Evolutionary conservation across 2,888 invertebrate species (phyloP), one percentile per base, ranked within the genome.

Genomic region (Polyommatus icarus): DNA sequence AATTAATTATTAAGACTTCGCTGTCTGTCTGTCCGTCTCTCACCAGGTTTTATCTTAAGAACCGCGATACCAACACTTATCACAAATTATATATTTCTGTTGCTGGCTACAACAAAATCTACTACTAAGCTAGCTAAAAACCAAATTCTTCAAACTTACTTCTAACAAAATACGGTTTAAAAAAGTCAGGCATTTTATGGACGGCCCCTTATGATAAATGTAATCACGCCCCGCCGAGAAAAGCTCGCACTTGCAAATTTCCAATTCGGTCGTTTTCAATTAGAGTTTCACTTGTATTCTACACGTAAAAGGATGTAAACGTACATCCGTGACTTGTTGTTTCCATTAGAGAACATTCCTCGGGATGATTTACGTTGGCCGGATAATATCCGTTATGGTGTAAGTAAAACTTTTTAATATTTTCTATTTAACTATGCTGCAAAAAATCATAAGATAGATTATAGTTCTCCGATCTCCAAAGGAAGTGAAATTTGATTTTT

Each of bases 241-340:
- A 80, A 80, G 77, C 80, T 82, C 82, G 80, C 82, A 83, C 83
- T 82, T 83, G 82, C 79, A 82, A 83, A 84, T 83, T 83, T 83
- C 83, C 82, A 81, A 82, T 82, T 82, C 79, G 78, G 78, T 78
- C 77, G 80, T 81, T 83, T 82, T 82, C 82, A 83, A 83, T 83
- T 83, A 82, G 79, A 79, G 79, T 81, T 82, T 82, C 79, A 79
- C 80, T 79, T 80, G 79, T 77, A 80, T 46, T 46, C 81, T 76
- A 24, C 50, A 36, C n/a, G 32, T 72, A n/a, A n/a, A 36, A 18
- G 71, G 29, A 36, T 71, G 71, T 71, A 36, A 24, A 32, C n/a
- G 72, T 4, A 40, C 72, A 20, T 72, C 36, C 32, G 32, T 40
- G 72, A 40, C 36, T 72, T 20, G 72, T 40, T 40, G 40, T 72